These are phyloP conservation scores for Sapajus apella DNA, from an alignment of 2,113 vertebrate genomes.

Conservation along the genomic window DNA sequence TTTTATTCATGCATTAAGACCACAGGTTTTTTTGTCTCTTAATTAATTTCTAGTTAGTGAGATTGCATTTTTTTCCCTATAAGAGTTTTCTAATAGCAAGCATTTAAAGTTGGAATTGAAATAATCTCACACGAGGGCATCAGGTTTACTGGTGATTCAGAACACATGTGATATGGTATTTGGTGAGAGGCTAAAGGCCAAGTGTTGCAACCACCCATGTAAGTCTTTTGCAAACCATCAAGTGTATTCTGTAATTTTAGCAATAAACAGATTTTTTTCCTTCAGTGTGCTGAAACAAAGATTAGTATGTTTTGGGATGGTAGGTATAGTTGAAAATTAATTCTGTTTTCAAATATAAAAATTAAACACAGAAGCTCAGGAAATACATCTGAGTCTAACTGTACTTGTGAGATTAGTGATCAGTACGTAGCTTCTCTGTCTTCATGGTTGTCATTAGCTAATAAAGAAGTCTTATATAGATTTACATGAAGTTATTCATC, in stretches of 20 bases:
- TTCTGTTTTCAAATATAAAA: conserved; percentile 53
- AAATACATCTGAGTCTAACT: conserved; percentile 33
- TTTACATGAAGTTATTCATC: conserved; percentile 51
- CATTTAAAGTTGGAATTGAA: conserved; percentile 31
- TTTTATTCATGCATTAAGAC: conserved; percentile 43
- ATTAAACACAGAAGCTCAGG: conserved; percentile 22
- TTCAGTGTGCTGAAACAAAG: conserved; percentile 18
- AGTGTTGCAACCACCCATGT: not conserved
- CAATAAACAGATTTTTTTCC: not conserved
- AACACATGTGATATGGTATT: conserved; percentile 22
- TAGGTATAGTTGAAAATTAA: conserved; percentile 53
- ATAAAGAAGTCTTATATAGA: not conserved
- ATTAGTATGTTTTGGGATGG: conserved; percentile 30
- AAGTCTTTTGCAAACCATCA: conserved; percentile 41
- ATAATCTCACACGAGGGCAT: not conserved
- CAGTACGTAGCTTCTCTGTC: not conserved
- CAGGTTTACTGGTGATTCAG: conserved; percentile 52
- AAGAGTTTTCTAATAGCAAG: conserved; percentile 12
- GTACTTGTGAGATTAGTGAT: conserved; percentile 22
- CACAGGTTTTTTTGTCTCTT: conserved; percentile 35
- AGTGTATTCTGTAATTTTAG: conserved; percentile 53
- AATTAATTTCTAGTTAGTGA: conserved; percentile 38
- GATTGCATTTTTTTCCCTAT: not conserved
- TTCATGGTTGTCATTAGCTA: conserved; percentile 28
- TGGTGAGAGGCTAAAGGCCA: conserved; percentile 39